Evolutionary conservation across 2,113 vertebrate species (phyloP).

Genomic region (Calypte anna): DNA sequence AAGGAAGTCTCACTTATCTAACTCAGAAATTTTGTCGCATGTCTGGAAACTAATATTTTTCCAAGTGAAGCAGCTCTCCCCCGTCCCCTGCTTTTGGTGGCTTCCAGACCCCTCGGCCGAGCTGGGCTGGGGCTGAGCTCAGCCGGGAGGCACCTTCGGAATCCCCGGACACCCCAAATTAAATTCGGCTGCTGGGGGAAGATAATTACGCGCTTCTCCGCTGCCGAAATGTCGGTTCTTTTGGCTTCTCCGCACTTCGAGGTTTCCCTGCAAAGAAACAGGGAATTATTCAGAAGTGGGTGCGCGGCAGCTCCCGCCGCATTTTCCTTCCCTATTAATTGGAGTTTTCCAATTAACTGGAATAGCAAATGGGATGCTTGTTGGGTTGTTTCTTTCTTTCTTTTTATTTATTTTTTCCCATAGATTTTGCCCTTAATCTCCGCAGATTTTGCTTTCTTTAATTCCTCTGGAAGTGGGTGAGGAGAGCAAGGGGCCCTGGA

Average conservation of each 20-base stretch:
- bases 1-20: not conserved
- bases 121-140: not conserved
- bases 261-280: not conserved
- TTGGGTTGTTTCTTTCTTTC: too few species aligned
- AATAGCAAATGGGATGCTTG: not conserved
- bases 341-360: not conserved
- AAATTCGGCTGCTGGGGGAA: not conserved
- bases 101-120: not conserved
- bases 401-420: fast-evolving
- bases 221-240: not conserved
- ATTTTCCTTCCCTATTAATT: not conserved
- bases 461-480: not conserved
- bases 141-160: not conserved
- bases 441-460: not conserved
- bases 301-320: fast-evolving
- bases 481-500: not conserved
- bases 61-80: not conserved
- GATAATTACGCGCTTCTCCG: not conserved
- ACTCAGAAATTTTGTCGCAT: not conserved
- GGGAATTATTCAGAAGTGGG: fast-evolving
- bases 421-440: not conserved
- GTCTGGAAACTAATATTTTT: not conserved
- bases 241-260: not conserved
- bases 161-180: not conserved
- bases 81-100: not conserved